Conservation (phyloP, 2,113 vertebrate species). For the Trogon surrucura region DNA sequence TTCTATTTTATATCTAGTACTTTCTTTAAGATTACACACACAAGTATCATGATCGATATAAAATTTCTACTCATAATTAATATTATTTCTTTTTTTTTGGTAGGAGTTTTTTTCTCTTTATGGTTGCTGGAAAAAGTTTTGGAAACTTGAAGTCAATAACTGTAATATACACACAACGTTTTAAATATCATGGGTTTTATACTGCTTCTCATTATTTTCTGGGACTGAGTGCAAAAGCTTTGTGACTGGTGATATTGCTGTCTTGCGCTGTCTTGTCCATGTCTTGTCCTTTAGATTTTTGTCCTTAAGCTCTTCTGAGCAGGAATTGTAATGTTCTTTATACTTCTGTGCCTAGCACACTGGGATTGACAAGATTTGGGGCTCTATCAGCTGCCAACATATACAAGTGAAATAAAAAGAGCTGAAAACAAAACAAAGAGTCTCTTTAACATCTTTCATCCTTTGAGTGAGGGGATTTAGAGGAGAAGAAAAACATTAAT, state of each 20-base stretch:
- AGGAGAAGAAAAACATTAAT: conserved; percentile 39
- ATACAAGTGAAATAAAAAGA: conserved; percentile 41
- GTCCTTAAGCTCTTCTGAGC: conserved; percentile 23
- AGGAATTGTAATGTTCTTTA: conserved; percentile 9
- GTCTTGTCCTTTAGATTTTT: conserved; percentile 35
- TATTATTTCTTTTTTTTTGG: fast-evolving
- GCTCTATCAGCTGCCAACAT: conserved; percentile 25
- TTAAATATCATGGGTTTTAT: neutral
- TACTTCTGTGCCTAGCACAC: neutral
- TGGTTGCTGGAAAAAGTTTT: neutral
- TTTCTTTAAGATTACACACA: neutral
- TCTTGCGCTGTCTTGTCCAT: neutral
- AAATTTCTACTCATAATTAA: neutral
- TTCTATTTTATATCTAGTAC: neutral
- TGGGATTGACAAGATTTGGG: conserved; percentile 18
- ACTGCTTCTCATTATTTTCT: neutral
- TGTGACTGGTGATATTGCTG: neutral
- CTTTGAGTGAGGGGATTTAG: conserved; percentile 29
- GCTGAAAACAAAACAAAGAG: conserved; percentile 40
- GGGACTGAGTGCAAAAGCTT: neutral
- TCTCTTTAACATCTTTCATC: conserved; percentile 16
- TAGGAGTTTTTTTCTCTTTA: neutral
- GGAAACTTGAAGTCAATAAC: neutral
- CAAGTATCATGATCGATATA: fast-evolving
- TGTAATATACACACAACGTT: neutral